Conservation (phyloP, 2,113 vertebrate species). For the Lynx canadensis region DNA sequence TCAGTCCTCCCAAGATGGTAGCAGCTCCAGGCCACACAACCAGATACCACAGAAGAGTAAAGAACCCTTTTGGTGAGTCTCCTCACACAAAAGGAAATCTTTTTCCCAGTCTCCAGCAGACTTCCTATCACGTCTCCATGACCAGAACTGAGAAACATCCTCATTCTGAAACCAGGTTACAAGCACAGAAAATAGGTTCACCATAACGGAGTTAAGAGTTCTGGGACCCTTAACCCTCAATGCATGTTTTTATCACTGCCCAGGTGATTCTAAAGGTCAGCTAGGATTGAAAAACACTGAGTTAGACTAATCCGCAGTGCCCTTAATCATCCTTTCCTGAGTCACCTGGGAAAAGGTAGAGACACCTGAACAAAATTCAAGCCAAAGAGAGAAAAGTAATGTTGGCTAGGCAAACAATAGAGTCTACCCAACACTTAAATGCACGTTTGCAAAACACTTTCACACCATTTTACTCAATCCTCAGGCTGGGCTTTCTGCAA, state of each 20-base stretch:
- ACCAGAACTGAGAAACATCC: background rate
- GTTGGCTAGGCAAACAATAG: background rate
- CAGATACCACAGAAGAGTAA: background rate
- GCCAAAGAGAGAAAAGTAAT: no score
- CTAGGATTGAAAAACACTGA: background rate
- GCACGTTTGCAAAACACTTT: background rate
- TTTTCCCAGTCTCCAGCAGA: background rate
- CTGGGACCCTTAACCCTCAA: background rate
- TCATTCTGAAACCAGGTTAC: background rate
- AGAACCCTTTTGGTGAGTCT: background rate
- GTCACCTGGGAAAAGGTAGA: background rate
- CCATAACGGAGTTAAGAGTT: background rate
- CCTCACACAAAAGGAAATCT: background rate
- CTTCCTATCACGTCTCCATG: background rate
- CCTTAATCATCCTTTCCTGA: background rate
- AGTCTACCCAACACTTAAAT: background rate
- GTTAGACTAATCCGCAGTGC: background rate
- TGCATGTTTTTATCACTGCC: accelerated
- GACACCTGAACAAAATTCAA: background rate
- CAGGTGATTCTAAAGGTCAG: background rate
- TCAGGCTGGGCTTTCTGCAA: background rate
- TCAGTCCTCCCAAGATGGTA: accelerated
- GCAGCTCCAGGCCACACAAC: background rate
- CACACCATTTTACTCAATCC: background rate
- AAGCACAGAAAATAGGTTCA: background rate